Percentiles rank a stretch among this genome's conserved stretches.
phyloP scores from a whole-genome alignment of 1,140 invertebrate species.

The Conus ventricosus region DNA sequence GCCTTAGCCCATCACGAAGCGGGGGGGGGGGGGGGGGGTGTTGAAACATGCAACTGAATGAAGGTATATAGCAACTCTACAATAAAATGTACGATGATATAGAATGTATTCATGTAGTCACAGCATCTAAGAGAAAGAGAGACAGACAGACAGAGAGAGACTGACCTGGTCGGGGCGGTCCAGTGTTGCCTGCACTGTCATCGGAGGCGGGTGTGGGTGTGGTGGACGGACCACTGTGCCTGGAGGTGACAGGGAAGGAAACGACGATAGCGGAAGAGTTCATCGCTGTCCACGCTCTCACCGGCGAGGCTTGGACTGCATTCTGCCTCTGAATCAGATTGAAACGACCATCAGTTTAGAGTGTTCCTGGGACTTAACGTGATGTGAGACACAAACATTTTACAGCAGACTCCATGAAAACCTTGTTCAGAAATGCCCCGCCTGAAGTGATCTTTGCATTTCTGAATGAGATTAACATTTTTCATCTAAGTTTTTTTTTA shows the following conservation, averaged over 20 bases:
- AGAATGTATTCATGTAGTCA: background rate
- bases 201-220: background rate
- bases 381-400: too few species aligned
- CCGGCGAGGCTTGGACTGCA: too few species aligned
- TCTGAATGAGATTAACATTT: too few species aligned
- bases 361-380: too few species aligned
- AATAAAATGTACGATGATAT: background rate
- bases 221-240: background rate
- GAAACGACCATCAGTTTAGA: too few species aligned
- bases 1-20: background rate
- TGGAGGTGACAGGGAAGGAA: conserved; percentile 11
- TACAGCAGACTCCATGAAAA: too few species aligned
- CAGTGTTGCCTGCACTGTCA: background rate
- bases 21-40: too few species aligned
- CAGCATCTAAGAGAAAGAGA: background rate
- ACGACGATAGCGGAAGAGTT: conserved; percentile 23
- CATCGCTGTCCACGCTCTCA: background rate
- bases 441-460: too few species aligned
- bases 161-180: background rate
- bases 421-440: too few species aligned
- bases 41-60: too few species aligned
- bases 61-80: background rate
- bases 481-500: too few species aligned
- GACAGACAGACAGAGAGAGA: background rate
- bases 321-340: too few species aligned